A percentile compares a stretch with the other conserved stretches of the same genome.
These are phyloP conservation scores for Eueremaeus valkanovi DNA, from an alignment of 2,888 invertebrate genomes.

Conservation along the genomic window DNA sequence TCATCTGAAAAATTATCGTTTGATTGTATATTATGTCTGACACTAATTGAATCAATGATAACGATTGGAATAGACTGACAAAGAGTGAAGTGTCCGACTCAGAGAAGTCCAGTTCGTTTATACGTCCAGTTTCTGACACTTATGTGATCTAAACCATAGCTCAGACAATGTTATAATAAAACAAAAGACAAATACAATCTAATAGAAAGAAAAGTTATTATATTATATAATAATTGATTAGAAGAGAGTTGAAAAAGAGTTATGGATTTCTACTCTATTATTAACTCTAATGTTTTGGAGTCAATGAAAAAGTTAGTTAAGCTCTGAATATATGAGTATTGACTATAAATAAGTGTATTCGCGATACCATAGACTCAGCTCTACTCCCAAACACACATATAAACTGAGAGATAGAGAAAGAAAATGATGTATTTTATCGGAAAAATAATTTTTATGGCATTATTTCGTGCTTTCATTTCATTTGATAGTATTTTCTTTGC, in stretches of 20 bases:
- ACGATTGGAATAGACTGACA: not conserved
- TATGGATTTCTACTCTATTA: too few species aligned
- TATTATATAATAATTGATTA: too few species aligned
- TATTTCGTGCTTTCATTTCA: slow-evolving; percentile 11
- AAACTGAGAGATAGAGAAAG: not conserved
- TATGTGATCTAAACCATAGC: too few species aligned
- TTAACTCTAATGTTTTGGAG: not conserved
- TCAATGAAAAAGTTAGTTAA: not conserved
- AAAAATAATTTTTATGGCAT: not conserved
- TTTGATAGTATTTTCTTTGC: slow-evolving; percentile 15
- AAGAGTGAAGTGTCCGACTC: not conserved
- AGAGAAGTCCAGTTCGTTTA: not conserved
- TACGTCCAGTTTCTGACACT: too few species aligned
- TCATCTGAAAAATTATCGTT: not conserved
- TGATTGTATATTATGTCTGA: not conserved
- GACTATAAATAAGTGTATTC: not conserved
- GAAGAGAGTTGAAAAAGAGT: too few species aligned
- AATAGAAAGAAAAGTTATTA: too few species aligned
- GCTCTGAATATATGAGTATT: not conserved
- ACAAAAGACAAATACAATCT: too few species aligned
- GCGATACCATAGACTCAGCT: too few species aligned
- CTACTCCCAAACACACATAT: too few species aligned
- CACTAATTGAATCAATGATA: not conserved
- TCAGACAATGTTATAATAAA: too few species aligned
- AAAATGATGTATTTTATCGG: not conserved